Conservation (phyloP, 2,888 invertebrate species). For the Buathra laborator region DNA sequence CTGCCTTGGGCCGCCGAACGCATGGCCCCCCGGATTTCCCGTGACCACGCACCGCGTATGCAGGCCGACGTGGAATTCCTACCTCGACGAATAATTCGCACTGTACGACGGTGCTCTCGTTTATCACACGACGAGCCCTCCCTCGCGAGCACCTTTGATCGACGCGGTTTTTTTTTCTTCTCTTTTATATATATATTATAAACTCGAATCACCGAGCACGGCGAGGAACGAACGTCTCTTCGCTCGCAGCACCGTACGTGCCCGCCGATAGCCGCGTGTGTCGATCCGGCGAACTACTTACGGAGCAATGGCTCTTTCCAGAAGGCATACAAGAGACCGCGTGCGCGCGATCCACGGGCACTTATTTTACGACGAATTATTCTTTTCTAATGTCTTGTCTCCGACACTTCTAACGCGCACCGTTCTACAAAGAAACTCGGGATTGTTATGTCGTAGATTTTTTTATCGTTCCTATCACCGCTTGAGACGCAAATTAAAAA, state of each 20-base stretch:
- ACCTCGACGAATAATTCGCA: background rate
- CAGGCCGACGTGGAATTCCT: constrained; percentile 47
- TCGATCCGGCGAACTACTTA: constrained; percentile 57
- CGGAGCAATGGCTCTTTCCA: constrained; percentile 61
- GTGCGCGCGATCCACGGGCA: constrained; percentile 43
- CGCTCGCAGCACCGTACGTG: constrained; percentile 21
- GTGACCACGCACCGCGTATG: constrained; percentile 58
- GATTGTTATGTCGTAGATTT: no score
- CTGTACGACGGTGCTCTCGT: background rate
- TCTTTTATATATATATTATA: background rate
- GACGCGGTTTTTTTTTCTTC: background rate
- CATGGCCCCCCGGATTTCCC: constrained; percentile 71
- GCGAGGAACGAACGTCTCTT: constrained; percentile 8
- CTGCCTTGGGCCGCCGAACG: constrained; percentile 71
- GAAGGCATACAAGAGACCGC: constrained; percentile 58
- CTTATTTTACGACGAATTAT: background rate
- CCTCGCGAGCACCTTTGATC: background rate
- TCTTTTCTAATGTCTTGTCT: background rate
- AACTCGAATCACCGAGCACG: constrained; percentile 27
- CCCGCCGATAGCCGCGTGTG: constrained; percentile 49
- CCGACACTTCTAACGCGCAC: background rate
- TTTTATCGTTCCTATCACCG: no score
- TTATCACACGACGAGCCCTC: constrained; percentile 10
- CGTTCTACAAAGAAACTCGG: no score
- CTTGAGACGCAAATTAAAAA: background rate